Conservation (phyloP, 2,113 vertebrate species). For the Numenius arquata region DNA sequence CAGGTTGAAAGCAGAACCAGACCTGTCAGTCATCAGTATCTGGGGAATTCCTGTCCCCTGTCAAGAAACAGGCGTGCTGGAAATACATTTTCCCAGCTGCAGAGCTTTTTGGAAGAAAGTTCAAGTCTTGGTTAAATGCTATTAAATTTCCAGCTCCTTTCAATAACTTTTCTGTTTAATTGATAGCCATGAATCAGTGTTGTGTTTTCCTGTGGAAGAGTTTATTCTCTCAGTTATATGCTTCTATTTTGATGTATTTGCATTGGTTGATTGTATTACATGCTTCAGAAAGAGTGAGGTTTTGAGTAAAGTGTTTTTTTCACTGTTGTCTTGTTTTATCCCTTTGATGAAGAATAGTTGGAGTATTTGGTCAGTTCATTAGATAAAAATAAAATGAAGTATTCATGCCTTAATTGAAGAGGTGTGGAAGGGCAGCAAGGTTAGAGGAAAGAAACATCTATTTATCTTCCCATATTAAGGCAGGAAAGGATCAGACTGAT, state of each 20-base stretch:
- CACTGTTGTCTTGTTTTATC: neutral
- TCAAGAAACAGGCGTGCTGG: neutral
- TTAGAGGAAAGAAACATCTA: neutral
- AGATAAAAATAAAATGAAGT: neutral
- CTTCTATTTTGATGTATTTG: neutral
- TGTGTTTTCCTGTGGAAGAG: neutral
- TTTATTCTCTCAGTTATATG: neutral
- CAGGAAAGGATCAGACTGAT: neutral
- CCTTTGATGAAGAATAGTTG: neutral
- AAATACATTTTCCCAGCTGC: slow-evolving; percentile 1
- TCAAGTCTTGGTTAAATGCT: neutral
- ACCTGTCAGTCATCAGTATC: neutral
- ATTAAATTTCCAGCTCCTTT: neutral
- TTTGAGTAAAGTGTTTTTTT: neutral
- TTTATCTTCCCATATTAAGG: neutral
- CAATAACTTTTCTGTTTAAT: neutral
- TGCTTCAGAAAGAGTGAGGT: neutral
- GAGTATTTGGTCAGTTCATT: neutral
- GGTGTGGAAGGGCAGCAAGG: neutral
- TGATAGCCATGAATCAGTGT: neutral
- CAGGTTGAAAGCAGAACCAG: neutral
- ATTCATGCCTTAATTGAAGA: neutral
- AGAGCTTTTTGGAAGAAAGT: neutral
- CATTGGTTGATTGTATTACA: neutral
- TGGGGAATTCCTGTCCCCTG: neutral